A percentile compares a stretch with the other conserved stretches of the same genome.
Conservation (phyloP, 2,888 invertebrate species). For the Ophraella communa region DNA sequence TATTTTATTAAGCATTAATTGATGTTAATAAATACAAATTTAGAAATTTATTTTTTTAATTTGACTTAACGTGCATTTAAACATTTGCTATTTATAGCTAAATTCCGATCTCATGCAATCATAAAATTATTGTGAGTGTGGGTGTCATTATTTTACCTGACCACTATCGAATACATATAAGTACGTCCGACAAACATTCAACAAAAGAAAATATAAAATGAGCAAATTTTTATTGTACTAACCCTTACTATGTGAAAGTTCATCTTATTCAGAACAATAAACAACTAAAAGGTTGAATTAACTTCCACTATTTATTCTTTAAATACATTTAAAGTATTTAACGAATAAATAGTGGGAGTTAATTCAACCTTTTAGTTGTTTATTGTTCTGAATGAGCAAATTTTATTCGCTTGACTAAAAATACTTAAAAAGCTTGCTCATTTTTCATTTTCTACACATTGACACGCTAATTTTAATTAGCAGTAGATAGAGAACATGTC, state of each 20-base stretch:
- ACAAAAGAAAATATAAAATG: background rate
- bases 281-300: too few species aligned
- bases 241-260: too few species aligned
- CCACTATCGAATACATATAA: background rate
- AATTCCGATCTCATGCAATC: background rate
- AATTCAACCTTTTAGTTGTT: too few species aligned
- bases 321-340: too few species aligned
- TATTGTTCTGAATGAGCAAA: too few species aligned
- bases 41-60: background rate
- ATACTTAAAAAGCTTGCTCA: background rate
- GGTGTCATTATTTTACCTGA: background rate
- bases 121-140: background rate
- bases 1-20: too few species aligned
- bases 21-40: too few species aligned
- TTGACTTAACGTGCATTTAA: background rate
- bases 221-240: background rate
- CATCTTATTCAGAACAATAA: too few species aligned
- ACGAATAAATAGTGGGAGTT: too few species aligned
- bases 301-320: too few species aligned
- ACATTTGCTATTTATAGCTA: background rate
- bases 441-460: background rate
- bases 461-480: background rate
- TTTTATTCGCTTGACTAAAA: too few species aligned
- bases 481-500: constrained; percentile 33
- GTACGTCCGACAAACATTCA: background rate